phyloP scores from a whole-genome alignment of 2,888 invertebrate genomes.

The Dicyrtoma fusca region DNA sequence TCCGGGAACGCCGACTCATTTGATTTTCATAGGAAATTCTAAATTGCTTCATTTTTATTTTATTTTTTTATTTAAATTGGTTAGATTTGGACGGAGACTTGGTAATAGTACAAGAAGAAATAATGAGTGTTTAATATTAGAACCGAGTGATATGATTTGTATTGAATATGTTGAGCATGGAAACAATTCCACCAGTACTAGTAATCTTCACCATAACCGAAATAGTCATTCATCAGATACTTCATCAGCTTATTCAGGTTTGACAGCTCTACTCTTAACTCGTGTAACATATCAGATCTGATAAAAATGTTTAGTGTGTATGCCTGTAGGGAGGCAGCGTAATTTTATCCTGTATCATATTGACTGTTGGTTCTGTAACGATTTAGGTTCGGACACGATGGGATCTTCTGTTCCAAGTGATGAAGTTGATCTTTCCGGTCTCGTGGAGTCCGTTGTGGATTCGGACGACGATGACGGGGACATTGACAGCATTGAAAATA shows the following conservation, averaged over 20 bases:
- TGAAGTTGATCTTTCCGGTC: constrained; percentile 89
- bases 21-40: background rate
- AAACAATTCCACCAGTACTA: constrained; percentile 22
- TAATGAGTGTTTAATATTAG: constrained; percentile 82
- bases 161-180: constrained; percentile 51
- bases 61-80: constrained; percentile 5
- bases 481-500: constrained; percentile 79
- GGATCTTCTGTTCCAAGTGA: constrained; percentile 61
- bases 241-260: constrained; percentile 91
- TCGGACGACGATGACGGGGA: constrained; percentile 94
- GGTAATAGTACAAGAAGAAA: constrained; percentile 72
- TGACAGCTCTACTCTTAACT: too few species aligned
- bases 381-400: constrained; percentile 49
- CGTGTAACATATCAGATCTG: too few species aligned
- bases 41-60: background rate
- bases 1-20: background rate
- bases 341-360: background rate
- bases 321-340: too few species aligned
- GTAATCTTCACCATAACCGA: constrained; percentile 26
- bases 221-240: constrained; percentile 76
- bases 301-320: background rate
- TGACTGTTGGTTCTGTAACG: background rate
- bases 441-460: constrained; percentile 93
- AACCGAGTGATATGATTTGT: constrained; percentile 80
- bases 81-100: constrained; percentile 80